Base-by-base conservation (phyloP, 1,140 invertebrate species). In the Battus philenor region DNA sequence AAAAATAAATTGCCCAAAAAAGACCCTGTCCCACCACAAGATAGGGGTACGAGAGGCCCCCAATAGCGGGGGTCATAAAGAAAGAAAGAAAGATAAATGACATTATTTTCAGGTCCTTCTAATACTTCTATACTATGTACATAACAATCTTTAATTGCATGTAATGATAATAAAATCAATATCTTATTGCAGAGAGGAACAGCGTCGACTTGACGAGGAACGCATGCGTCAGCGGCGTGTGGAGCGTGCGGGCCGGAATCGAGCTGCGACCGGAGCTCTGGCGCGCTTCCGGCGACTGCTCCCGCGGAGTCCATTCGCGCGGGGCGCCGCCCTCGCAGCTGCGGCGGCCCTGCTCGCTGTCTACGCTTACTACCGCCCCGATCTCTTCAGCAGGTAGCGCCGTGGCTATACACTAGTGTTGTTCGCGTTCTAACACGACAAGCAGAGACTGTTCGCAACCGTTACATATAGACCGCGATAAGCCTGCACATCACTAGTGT, bases 271-370 rank as follows among this genome's bases (percentile, higher is more conserved):
- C 49, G 16, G 54, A 53, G 12, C 29, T 53, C 16, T 44, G 54
- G 29, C 63, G 61, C 18, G 48, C 36, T 39, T 62, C 13, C 43
- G 63, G 10, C 45, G 44, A 43, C 34, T 50, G 32, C 30, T 64
- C 13, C 46, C 62, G 13, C 58, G 64, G 36, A 46, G 59, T 7
- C 49, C 59, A 5, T 4, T 49, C 12, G 22, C 65, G 54, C 82
- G 86, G 48, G 74, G 86, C 46, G 61, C 85, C 2, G 39, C 86
- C 5, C 72, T 88, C 15, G 87, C 87, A 5, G 79, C 87, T 4
- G 86, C 87, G 7, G 87, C 89, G 1, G 75, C 88, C 33, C 63
- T 89, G 9, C 60, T 88, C 36, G 88, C 87, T 38, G 74, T 86
- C 44, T 87, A 87, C 69, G 79, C 86, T 6, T 88, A 86, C 71